Evolutionary conservation across 2,888 invertebrate species (phyloP), one percentile per base, ranked within the genome.

Genomic region (Ormyrus nitidulus): DNA sequence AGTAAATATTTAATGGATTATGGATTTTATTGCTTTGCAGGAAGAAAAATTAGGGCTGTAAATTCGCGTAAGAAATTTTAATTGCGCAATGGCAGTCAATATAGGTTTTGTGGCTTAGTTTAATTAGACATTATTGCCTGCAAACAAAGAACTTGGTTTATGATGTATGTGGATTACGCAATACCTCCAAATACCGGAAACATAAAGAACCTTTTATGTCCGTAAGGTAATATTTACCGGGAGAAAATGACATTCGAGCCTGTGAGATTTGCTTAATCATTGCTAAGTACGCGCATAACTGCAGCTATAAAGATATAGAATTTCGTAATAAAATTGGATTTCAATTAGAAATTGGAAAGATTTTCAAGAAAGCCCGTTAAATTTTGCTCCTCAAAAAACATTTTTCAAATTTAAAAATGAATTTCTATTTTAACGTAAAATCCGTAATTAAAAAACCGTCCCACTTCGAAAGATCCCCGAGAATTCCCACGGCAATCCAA

Each of bases 61-160:
- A 34, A 34, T 34, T 34, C 34, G 34, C 34, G 34, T 34, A 34
- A 34, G 34, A 4, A 34, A 4, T 34, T 34, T 34, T 34, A 34
- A 34, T 34, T 34, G 34, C 34, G 34, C 34, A 34, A 34, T 2
- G 4, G 34, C 34, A 34, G 34, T 34, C 34, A 34, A 34, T 34
- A 34, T 34, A 34, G 34, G 34, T 34, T 34, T 34, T 34, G 34
- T 34, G 34, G 34, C 34, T 70, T 10, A 49, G 11, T 58, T 70
- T 70, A 70, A 70, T 70, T 70, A 70, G 58, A 58, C 58, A 46
- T 48, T 58, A 70, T 70, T 58, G 13, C 4, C 58, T 19, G 58
- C 48, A 56, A 70, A 58, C 19, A 54, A 10, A n/a, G 48, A 46
- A 48, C 13, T 48, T 11, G 66, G 8, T 58, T 13, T 11, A 58